Percentiles rank a stretch among this genome's conserved stretches.
Evolutionary conservation across 1,140 invertebrate species (phyloP).

Genomic region (Megathymus violae): DNA sequence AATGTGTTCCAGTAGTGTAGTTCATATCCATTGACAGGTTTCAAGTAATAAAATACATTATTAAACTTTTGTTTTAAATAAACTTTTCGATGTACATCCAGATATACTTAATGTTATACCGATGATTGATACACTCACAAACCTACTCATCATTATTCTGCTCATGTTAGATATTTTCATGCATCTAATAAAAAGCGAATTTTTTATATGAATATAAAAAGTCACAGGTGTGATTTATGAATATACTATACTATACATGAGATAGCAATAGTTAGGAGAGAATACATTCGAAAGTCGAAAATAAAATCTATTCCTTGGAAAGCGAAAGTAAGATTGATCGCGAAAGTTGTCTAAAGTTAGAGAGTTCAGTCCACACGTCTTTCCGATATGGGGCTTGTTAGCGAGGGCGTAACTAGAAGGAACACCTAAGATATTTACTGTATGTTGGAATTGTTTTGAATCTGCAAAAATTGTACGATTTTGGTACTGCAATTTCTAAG

Average conservation of each 20-base stretch:
- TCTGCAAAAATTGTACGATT: too few relatives aligned
- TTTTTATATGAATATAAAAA: conserved; percentile 18
- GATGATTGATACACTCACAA: conserved; percentile 15
- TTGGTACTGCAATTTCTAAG: too few relatives aligned
- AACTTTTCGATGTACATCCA: background rate
- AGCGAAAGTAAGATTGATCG: conserved; percentile 48
- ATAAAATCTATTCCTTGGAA: conserved; percentile 44
- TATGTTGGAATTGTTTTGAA: too few relatives aligned
- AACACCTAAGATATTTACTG: too few relatives aligned
- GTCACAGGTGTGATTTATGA: conserved; percentile 3
- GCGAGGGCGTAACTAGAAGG: too few relatives aligned
- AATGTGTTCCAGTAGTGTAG: too few relatives aligned
- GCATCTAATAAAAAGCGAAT: background rate
- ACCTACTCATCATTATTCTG: conserved; percentile 9
- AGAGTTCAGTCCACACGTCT: conserved; percentile 31
- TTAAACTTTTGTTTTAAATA: background rate
- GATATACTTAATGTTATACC: conserved; percentile 17
- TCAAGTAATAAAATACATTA: too few relatives aligned
- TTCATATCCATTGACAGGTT: too few relatives aligned
- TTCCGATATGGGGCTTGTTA: too few relatives aligned
- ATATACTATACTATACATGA: conserved; percentile 17
- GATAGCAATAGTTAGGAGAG: conserved; percentile 29
- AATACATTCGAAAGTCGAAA: conserved; percentile 37
- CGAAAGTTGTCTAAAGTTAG: conserved; percentile 38
- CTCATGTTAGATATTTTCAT: conserved; percentile 10